Conservation (phyloP, 2,888 invertebrate species). For the Caenorhabditis sp. region DNA sequence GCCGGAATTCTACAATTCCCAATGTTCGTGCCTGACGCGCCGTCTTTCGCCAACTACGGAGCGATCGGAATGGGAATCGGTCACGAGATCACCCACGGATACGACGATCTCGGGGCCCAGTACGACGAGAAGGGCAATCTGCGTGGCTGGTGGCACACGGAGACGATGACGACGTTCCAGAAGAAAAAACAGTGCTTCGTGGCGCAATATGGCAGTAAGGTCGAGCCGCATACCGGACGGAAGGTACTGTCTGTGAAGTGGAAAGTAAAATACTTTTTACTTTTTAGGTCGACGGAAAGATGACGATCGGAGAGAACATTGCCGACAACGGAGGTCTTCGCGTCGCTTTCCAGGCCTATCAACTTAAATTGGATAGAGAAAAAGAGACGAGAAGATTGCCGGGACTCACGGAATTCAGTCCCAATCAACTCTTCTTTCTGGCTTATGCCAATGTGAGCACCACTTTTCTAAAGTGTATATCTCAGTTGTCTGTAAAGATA, state of each 20-base stretch:
- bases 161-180: slow-evolving; percentile 70
- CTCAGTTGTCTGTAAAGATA: too few species aligned
- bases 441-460: slow-evolving; percentile 79
- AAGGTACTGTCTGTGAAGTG: too few species aligned
- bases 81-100: slow-evolving; percentile 77
- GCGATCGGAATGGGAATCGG: slow-evolving; percentile 75
- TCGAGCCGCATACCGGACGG: slow-evolving; percentile 66
- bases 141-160: slow-evolving; percentile 72
- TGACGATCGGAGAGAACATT: slow-evolving; percentile 76
- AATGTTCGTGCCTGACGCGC: slow-evolving; percentile 71
- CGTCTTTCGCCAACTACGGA: slow-evolving; percentile 71
- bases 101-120: slow-evolving; percentile 75
- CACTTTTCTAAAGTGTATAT: too few species aligned
- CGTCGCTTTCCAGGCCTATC: slow-evolving; percentile 70
- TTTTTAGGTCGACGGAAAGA: slow-evolving; percentile 72
- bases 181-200: slow-evolving; percentile 75
- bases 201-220: slow-evolving; percentile 69
- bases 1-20: slow-evolving; percentile 76
- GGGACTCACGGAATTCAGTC: slow-evolving; percentile 79
- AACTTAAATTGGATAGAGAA: slow-evolving; percentile 58
- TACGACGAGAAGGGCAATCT: slow-evolving; percentile 73
- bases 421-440: slow-evolving; percentile 81
- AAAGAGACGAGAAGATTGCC: slow-evolving; percentile 74
- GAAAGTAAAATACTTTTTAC: too few species aligned
- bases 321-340: slow-evolving; percentile 76